Percentiles rank a stretch among this genome's conserved stretches.
These are phyloP conservation scores for Peucedramus taeniatus DNA, from an alignment of 2,113 vertebrate species.

Conservation along the genomic window DNA sequence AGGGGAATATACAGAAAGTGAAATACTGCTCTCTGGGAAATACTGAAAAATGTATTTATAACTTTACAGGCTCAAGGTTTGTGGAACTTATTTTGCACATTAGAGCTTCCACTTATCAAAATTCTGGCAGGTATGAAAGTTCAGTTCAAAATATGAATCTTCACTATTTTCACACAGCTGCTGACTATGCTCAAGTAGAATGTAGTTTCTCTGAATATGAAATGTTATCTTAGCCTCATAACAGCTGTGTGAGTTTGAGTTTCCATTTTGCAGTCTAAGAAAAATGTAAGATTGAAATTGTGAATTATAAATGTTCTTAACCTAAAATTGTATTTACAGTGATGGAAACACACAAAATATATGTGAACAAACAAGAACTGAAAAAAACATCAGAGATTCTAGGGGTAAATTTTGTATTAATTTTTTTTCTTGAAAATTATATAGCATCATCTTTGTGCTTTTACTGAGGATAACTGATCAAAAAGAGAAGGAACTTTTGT, in stretches of 20 bases:
- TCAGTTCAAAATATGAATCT: not conserved
- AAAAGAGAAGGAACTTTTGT: not conserved
- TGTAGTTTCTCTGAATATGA: not conserved
- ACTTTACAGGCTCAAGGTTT: constrained; percentile 75
- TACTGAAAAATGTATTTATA: not conserved
- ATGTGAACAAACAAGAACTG: constrained; percentile 81
- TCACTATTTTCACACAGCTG: not conserved
- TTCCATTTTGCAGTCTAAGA: not conserved
- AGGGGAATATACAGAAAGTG: not conserved
- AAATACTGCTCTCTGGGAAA: not conserved
- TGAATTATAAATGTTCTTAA: not conserved
- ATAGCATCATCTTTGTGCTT: not conserved
- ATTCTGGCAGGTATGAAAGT: constrained; percentile 85
- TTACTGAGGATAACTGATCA: not conserved
- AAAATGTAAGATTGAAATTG: not conserved
- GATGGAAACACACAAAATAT: constrained; percentile 86
- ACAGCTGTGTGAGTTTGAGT: not conserved
- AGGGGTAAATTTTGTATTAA: constrained; percentile 69
- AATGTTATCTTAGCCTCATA: not conserved
- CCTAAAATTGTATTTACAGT: constrained; percentile 69
- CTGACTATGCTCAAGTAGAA: not conserved
- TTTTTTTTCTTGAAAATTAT: not conserved
- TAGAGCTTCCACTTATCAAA: constrained; percentile 87
- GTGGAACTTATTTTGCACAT: constrained; percentile 82
- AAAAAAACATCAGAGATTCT: constrained; percentile 84